Base-by-base conservation (phyloP, 2,797 vertebrate genomes). In the Oreochromis mossambicus region DNA sequence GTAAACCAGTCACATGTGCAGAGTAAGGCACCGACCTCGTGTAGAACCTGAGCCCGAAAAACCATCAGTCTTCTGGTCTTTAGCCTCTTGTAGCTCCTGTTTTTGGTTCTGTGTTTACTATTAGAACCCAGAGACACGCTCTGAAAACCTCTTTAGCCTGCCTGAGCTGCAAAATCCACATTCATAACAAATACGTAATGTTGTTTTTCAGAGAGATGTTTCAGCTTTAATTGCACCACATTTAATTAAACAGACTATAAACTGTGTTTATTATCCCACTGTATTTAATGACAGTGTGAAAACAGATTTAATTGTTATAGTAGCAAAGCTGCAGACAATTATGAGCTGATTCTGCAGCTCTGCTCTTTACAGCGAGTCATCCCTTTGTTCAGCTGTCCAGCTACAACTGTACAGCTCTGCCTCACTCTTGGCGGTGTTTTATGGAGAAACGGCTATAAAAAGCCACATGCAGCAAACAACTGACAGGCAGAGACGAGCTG, bases 311-410 rank as follows among this genome's bases (percentile, higher is more conserved):
- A 50, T 41, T 78, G 70, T 75, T 51, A 50, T 75, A 12, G 34
- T 14, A 36, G 34, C 13, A 54, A 6, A n/a, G 46, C 70, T 75
- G 17, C 70, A 75, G 70, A 75, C 70, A 75, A n/a, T 75, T 75
- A 75, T 75, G 70, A 75, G 26, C 70, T n/a, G 70, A 75, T 75
- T 50, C 70, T 75, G 70, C 43, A 50, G 70, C 70, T 50, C 43
- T 0, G 43, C 70, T 75, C 46, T 63, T 63, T 75, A 34, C 29
- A 50, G 46, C 26, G 3, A 50, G 70, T 34, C 46, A 0, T 51
- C 70, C 70, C 46, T 75, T 75, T 75, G 70, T 75, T 75, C 26
- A 51, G 26, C 46, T 75, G 70, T 75, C 70, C 70, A 75, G 46
- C 70, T 51, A 75, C 46, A 34, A 75, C 70, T 34, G 46, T 51